A percentile compares a stretch with the other conserved stretches of the same genome.
These are phyloP conservation scores for Neomorphus geoffroyi DNA, from an alignment of 2,797 vertebrate genomes.

Conservation along the genomic window DNA sequence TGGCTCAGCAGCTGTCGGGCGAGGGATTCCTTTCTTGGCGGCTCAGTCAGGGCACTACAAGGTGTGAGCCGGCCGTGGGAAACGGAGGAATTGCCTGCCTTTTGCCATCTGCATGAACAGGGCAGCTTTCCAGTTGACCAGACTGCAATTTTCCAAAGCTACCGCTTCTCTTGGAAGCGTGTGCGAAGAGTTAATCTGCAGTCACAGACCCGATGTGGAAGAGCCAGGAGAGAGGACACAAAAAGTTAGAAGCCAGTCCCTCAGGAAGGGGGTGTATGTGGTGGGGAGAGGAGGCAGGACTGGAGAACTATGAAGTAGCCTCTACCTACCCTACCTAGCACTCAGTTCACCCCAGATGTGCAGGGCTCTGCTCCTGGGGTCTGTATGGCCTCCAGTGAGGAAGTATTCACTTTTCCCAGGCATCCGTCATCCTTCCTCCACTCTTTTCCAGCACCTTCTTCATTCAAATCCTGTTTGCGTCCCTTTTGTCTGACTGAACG, in stretches of 20 bases:
- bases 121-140: background rate
- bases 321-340: background rate
- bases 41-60: background rate
- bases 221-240: background rate
- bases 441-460: background rate
- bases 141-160: background rate
- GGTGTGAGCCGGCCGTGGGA: background rate
- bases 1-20: background rate
- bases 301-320: background rate
- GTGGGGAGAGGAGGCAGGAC: background rate
- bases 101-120: background rate
- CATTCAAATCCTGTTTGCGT: background rate
- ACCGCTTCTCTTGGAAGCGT: background rate
- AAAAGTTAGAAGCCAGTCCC: background rate
- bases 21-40: background rate
- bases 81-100: background rate
- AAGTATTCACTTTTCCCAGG: background rate
- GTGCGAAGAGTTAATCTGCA: background rate
- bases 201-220: rapidly evolving
- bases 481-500: background rate
- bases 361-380: background rate
- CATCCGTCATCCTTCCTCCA: background rate
- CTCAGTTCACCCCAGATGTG: background rate
- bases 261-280: background rate
- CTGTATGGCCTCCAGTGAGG: background rate